Evolutionary conservation across 2,797 vertebrate genomes (phyloP).

Genomic region (Nannoperca australis): DNA sequence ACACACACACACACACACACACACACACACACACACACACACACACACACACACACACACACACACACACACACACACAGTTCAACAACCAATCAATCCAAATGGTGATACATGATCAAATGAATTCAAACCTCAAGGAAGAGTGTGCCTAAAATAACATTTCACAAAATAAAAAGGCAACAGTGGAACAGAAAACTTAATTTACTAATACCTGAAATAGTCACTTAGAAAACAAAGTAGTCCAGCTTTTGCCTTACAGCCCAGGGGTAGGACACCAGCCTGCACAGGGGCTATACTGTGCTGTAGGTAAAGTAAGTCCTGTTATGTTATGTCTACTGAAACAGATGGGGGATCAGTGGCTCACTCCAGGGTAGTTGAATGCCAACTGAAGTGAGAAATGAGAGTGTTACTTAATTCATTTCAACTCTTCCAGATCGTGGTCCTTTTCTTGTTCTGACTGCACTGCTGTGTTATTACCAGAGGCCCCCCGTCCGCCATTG

Average conservation of each 20-base stretch:
- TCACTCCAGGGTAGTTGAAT: constrained; percentile 11
- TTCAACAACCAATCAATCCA: background rate
- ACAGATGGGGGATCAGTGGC: constrained; percentile 21
- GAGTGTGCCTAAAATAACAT: background rate
- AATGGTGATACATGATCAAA: background rate
- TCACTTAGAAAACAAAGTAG: background rate
- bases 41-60: no score
- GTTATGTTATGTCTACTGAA: constrained; percentile 14
- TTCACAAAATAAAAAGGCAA: background rate
- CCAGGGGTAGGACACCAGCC: background rate
- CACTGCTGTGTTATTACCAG: background rate
- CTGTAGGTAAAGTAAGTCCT: background rate
- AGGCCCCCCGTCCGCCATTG: background rate
- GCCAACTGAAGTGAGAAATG: constrained; percentile 31
- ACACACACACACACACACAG: no score
- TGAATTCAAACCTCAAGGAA: background rate
- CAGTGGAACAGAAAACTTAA: background rate
- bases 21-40: no score
- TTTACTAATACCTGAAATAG: background rate
- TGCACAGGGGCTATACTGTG: background rate
- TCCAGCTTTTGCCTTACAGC: background rate
- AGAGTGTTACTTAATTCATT: constrained; percentile 1
- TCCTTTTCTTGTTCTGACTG: background rate
- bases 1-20: no score
- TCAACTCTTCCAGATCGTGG: constrained; percentile 16